Percentiles rank a stretch among this genome's conserved stretches.
These are phyloP conservation scores for Pseudopodoces humilis DNA, from an alignment of 2,113 vertebrate genomes.

Conservation along the genomic window DNA sequence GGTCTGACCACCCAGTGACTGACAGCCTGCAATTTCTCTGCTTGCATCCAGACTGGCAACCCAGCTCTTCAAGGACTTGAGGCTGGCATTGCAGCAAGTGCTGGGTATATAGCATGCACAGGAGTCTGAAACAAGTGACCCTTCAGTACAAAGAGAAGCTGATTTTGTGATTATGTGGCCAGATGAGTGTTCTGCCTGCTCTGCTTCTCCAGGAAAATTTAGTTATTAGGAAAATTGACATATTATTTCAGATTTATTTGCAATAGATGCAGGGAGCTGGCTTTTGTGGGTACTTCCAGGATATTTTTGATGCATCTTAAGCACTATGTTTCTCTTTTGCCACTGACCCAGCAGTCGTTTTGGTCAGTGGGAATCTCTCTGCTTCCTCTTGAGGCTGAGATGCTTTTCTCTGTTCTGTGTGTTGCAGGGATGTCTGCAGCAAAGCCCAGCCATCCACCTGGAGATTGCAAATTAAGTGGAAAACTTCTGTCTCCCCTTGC, in stretches of 20 bases:
- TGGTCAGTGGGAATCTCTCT: neutral
- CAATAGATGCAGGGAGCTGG: neutral
- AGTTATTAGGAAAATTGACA: neutral
- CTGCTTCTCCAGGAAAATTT: neutral
- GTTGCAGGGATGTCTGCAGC: neutral
- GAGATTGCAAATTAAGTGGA: neutral
- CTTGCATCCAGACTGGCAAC: neutral
- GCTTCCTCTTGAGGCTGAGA: neutral
- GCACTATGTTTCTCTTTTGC: neutral
- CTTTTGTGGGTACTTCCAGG: neutral
- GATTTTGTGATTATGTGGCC: neutral
- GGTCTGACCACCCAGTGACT: neutral
- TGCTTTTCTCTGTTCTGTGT: neutral
- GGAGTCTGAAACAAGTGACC: neutral
- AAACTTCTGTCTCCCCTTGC: neutral
- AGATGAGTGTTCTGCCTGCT: neutral
- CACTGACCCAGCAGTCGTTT: neutral
- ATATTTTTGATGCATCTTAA: neutral
- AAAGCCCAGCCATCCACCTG: neutral
- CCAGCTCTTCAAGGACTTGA: neutral
- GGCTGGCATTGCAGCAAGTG: neutral
- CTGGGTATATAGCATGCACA: neutral
- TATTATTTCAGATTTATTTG: neutral
- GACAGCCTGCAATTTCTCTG: neutral
- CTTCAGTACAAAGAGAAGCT: neutral